Evolutionary conservation across 1,140 invertebrate genomes (phyloP).

Genomic region (Drosophila ananassae): DNA sequence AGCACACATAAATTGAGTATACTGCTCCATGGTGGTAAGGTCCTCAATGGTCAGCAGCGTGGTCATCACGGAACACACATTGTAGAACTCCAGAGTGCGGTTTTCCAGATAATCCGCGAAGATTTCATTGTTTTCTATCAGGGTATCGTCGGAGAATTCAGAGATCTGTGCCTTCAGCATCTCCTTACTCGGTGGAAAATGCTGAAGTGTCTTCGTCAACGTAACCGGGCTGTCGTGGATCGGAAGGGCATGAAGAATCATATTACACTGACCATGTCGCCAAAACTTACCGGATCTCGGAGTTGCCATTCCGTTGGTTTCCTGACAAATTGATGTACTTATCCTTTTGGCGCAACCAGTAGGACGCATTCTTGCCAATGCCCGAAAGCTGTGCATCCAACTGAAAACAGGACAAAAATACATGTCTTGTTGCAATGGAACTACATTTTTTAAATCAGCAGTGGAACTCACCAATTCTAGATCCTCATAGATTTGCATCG

Average conservation of each 20-base stretch:
- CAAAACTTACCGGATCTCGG: constrained; percentile 6
- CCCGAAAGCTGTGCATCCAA: constrained; percentile 28
- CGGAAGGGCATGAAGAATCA: background rate
- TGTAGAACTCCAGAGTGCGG: constrained; percentile 36
- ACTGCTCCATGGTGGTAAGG: constrained; percentile 49
- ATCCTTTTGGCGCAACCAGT: background rate
- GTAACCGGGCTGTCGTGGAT: constrained; percentile 34
- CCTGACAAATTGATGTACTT: background rate
- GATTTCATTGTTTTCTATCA: constrained; percentile 1
- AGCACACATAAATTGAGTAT: constrained; percentile 47
- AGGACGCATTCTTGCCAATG: too few relatives aligned
- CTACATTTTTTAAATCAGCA: too few relatives aligned
- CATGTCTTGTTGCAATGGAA: too few relatives aligned
- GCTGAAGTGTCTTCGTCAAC: constrained; percentile 19
- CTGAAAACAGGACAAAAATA: constrained; percentile 1
- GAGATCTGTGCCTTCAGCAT: constrained; percentile 34
- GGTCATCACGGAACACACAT: constrained; percentile 49
- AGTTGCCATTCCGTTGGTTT: background rate
- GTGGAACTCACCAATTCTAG: constrained; percentile 12
- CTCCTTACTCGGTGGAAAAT: constrained; percentile 48
- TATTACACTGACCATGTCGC: background rate
- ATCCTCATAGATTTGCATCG: constrained; percentile 10
- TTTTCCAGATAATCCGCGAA: constrained; percentile 43
- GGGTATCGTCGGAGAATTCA: constrained; percentile 36
- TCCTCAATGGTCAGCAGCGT: constrained; percentile 59